phyloP scores from a whole-genome alignment of 53 echinoderm and acorn worm species.

The Paracentrotus lividus region DNA sequence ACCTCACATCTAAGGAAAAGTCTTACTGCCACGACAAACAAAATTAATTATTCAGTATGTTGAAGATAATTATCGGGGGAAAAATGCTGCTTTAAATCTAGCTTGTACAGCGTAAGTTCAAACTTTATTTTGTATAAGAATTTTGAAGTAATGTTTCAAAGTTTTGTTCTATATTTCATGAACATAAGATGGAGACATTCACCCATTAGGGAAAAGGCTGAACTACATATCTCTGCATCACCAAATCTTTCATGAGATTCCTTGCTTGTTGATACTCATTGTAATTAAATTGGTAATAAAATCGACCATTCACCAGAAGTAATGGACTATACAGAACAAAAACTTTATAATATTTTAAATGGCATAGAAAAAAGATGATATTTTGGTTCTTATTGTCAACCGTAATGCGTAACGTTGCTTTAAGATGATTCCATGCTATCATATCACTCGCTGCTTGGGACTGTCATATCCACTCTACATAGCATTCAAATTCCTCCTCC shows the following conservation, averaged over 20 bases:
- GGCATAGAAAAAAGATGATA: background rate
- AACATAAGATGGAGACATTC: too few relatives aligned
- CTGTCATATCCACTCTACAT: slow-evolving; percentile 27
- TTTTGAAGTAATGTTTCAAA: too few relatives aligned
- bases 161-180: too few relatives aligned
- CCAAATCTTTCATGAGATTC: background rate
- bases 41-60: too few relatives aligned
- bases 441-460: background rate
- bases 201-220: too few relatives aligned
- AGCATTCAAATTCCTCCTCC: background rate
- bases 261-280: background rate
- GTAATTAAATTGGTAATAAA: background rate
- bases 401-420: background rate
- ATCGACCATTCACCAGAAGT: background rate
- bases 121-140: too few relatives aligned
- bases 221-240: too few relatives aligned
- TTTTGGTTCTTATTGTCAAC: background rate
- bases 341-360: background rate
- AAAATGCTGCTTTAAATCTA: too few relatives aligned
- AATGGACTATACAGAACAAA: background rate
- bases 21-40: too few relatives aligned
- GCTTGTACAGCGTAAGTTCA: too few relatives aligned
- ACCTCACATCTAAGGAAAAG: background rate
- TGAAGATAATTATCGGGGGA: too few relatives aligned
- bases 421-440: slow-evolving; percentile 18